These are phyloP conservation scores for Psittacus erithacus DNA, from an alignment of 2,113 vertebrate species.

Conservation along the genomic window DNA sequence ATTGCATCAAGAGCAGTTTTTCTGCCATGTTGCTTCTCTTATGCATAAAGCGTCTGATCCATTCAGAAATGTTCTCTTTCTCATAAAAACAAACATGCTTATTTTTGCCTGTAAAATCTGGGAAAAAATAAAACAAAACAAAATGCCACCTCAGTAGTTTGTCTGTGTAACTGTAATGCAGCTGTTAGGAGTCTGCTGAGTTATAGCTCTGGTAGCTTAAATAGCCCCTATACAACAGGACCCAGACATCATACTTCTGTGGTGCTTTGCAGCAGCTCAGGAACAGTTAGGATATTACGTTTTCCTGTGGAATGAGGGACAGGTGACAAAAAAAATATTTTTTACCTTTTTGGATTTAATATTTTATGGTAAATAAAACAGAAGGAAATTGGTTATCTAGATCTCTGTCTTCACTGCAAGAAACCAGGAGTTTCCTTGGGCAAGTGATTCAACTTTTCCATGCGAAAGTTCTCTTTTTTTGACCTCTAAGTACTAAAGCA, in stretches of 20 bases:
- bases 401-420: neutral
- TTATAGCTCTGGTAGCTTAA: neutral
- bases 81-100: neutral
- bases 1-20: neutral
- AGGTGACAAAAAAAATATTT: neutral
- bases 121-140: rapidly evolving
- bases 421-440: neutral
- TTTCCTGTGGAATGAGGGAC: neutral
- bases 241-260: neutral
- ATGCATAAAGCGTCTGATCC: neutral
- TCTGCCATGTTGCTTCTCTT: neutral
- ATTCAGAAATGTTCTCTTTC: neutral
- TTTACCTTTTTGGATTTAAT: neutral
- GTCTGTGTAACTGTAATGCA: neutral
- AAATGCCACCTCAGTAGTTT: neutral
- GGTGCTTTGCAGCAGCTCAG: neutral
- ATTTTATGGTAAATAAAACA: neutral
- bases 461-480: neutral
- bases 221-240: neutral
- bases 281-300: neutral
- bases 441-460: neutral
- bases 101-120: neutral
- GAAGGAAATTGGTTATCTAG: neutral
- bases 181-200: neutral
- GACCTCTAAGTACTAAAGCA: neutral